Percentiles rank a stretch among this genome's conserved stretches.
Evolutionary conservation across 2,797 vertebrate species (phyloP).

Genomic region (Thamnophis elegans): DNA sequence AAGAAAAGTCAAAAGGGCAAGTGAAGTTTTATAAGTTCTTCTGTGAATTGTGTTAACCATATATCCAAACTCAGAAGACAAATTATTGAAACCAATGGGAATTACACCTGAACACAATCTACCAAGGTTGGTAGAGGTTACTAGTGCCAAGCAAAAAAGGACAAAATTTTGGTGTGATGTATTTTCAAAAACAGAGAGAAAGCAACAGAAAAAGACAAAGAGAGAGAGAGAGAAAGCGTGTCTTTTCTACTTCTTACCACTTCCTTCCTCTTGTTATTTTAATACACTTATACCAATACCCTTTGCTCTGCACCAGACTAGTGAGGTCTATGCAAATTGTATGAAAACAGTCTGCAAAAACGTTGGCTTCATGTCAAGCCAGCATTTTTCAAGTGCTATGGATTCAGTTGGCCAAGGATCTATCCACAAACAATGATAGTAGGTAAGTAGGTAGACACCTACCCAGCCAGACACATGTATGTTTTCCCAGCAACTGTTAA

Average conservation of each 20-base stretch:
- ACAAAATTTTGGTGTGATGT: background rate
- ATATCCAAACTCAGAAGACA: background rate
- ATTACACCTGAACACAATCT: background rate
- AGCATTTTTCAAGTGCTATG: background rate
- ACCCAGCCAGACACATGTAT: background rate
- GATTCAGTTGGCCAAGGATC: background rate
- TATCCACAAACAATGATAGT: background rate
- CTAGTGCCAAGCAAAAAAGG: constrained; percentile 6
- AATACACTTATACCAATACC: background rate
- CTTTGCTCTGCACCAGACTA: background rate
- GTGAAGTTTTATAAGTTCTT: constrained; percentile 62
- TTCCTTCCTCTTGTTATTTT: constrained; percentile 50
- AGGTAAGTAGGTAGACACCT: background rate
- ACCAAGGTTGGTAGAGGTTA: background rate
- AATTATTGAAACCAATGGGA: background rate
- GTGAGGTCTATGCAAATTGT: background rate
- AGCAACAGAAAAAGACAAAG: background rate
- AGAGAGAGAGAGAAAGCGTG: background rate
- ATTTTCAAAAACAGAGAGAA: background rate
- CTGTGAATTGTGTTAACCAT: constrained; percentile 32
- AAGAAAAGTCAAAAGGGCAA: constrained; percentile 68
- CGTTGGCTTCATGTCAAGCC: background rate
- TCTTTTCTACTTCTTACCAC: constrained; percentile 30
- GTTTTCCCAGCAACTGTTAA: background rate
- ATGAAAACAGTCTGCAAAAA: background rate